These are phyloP conservation scores for Neolamprologus kungweensis DNA, from an alignment of 2,113 vertebrate genomes.

Conservation along the genomic window DNA sequence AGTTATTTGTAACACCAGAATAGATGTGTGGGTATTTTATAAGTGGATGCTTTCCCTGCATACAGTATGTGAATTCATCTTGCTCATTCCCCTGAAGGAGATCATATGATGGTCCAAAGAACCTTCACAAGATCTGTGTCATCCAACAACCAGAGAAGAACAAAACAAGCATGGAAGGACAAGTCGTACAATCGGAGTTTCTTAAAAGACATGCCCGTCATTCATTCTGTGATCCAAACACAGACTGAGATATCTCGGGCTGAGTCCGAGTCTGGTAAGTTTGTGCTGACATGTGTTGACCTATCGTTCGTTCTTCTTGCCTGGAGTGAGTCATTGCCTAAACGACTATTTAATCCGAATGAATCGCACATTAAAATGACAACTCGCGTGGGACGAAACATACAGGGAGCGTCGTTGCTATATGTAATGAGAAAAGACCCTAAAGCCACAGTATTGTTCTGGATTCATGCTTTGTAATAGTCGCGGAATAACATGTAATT, in stretches of 20 bases:
- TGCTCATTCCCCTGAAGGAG: neutral
- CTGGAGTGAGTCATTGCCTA: neutral
- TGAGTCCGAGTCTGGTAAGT: neutral
- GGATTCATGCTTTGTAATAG: neutral
- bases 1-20: neutral
- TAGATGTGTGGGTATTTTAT: neutral
- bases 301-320: neutral
- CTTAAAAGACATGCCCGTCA: neutral
- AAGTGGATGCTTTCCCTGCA: neutral
- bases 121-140: conserved; percentile 25
- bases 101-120: conserved; percentile 50
- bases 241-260: neutral
- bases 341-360: neutral
- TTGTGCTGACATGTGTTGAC: neutral
- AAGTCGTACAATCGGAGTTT: neutral
- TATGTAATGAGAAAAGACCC: neutral
- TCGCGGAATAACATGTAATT: neutral
- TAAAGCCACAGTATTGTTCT: neutral
- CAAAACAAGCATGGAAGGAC: neutral
- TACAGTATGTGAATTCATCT: neutral
- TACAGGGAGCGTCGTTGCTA: neutral
- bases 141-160: neutral
- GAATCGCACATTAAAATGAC: neutral
- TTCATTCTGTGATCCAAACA: neutral
- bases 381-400: neutral